Evolutionary conservation across 2,888 invertebrate genomes (phyloP).

Genomic region (Luffia ferchaultella): DNA sequence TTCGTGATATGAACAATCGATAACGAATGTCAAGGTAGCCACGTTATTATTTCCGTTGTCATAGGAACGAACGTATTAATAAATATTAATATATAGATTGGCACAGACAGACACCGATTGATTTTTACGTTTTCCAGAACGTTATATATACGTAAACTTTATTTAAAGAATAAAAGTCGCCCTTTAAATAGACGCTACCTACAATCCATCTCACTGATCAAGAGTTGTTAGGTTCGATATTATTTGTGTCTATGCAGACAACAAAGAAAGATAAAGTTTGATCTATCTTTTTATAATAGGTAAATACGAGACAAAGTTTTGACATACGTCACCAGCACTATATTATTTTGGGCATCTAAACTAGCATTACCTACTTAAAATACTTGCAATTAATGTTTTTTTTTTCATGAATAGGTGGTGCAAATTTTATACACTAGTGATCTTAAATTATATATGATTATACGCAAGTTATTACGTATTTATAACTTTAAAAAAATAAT

Average conservation of each 20-base stretch:
- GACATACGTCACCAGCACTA: background rate
- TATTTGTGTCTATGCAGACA: conserved; percentile 1
- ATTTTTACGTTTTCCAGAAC: no score
- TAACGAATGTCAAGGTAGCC: no score
- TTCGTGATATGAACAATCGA: no score
- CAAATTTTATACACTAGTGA: conserved; percentile 42
- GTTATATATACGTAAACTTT: no score
- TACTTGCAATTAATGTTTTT: background rate
- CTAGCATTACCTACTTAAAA: no score
- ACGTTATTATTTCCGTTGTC: no score
- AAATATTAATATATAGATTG: no score
- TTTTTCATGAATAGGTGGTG: conserved; percentile 19
- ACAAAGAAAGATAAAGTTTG: conserved; percentile 3
- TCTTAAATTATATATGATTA: conserved; percentile 3
- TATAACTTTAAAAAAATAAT: background rate
- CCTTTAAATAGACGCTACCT: no score
- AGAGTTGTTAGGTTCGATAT: background rate
- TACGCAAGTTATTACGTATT: conserved; percentile 2
- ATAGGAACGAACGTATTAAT: no score
- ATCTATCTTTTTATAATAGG: background rate
- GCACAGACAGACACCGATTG: no score
- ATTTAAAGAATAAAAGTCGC: no score
- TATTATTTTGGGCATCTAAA: background rate
- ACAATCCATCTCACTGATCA: background rate
- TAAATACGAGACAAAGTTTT: background rate